Base-by-base conservation (phyloP, 2,888 invertebrate genomes). In the Drosophila acutilabella region DNA sequence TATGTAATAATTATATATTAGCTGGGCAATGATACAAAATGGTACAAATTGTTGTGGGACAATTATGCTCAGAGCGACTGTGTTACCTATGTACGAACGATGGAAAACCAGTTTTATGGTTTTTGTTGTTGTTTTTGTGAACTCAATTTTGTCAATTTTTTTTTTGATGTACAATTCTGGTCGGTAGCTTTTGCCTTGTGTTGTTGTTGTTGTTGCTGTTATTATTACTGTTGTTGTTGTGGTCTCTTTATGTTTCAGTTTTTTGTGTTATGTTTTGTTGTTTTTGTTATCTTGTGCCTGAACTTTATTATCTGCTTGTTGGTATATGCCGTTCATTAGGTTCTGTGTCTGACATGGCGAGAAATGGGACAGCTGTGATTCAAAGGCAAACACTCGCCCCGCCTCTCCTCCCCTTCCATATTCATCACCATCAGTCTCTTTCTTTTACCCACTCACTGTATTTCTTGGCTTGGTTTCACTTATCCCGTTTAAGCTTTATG, bases 81-180 rank as follows among this genome's bases (percentile, higher is more conserved):
- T 48, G 11, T 33, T 48, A 30, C 11, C 13, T 30, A n/a, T 18
- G n/a, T 30, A n/a, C 36, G n/a, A 14, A 36, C 36, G 64, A 60
- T 64, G 65, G 44, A 51, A 76, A 76, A 76, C 71, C 60, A 67
- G 78, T 77, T 77, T 73, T 47, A 7, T 45, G 30, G 38, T 13
- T 26, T 18, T 41, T 53, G 30, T 30, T 51, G 45, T 48, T 58
- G 50, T 45, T 59, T 42, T 30, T 61, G 58, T 83, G 82, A 83
- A 81, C 86, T 83, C 83, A 80, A 81, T 83, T 83, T 79, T 83
- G 85, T 83, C 80, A 75, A 83, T 82, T 83, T 77, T 81, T 20
- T 81, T 87, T 80, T 83, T 76, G 54, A 66, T 70, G 66, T 78
- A 71, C 58, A 69, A 70, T 78, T 82, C 73, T 77, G 74, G 45